These are phyloP conservation scores for Zaprionus taronus DNA, from an alignment of 1,140 invertebrate species.

Conservation along the genomic window DNA sequence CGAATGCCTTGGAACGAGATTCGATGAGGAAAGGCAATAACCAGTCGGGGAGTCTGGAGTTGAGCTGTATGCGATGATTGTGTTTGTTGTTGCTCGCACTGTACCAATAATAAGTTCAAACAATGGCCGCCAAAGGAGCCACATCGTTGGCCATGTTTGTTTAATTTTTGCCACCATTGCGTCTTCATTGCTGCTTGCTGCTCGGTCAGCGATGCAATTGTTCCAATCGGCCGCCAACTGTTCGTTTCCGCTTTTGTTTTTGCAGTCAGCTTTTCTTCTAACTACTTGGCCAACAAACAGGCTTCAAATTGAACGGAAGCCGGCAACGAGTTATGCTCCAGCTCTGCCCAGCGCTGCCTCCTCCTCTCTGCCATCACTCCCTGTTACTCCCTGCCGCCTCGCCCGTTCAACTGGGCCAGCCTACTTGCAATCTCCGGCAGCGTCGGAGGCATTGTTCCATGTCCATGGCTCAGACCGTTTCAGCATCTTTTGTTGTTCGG, in stretches of 20 bases:
- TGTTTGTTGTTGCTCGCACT: constrained; percentile 63
- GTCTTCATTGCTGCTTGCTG: constrained; percentile 47
- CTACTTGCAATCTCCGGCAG: constrained; percentile 55
- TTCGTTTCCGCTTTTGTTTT: constrained; percentile 79
- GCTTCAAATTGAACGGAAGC: constrained; percentile 82
- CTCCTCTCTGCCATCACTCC: constrained; percentile 16
- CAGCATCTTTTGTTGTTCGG: constrained; percentile 75
- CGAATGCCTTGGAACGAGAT: constrained; percentile 51
- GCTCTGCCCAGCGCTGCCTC: constrained; percentile 26
- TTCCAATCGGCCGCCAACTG: constrained; percentile 79
- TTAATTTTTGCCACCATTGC: constrained; percentile 76
- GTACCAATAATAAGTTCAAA: constrained; percentile 80
- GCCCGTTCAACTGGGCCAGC: constrained; percentile 44
- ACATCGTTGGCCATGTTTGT: constrained; percentile 65
- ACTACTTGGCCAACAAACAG: constrained; percentile 73
- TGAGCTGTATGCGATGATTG: constrained; percentile 60
- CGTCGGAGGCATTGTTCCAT: constrained; percentile 78
- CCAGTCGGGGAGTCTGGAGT: not conserved
- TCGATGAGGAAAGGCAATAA: constrained; percentile 66
- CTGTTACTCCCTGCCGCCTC: not conserved
- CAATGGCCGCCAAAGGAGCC: constrained; percentile 65
- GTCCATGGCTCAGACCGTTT: constrained; percentile 68
- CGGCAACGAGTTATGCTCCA: constrained; percentile 72
- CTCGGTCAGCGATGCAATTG: constrained; percentile 63
- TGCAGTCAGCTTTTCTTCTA: constrained; percentile 59